Evolutionary conservation across 2,888 invertebrate genomes (phyloP).

Genomic region (Lithophane socia): DNA sequence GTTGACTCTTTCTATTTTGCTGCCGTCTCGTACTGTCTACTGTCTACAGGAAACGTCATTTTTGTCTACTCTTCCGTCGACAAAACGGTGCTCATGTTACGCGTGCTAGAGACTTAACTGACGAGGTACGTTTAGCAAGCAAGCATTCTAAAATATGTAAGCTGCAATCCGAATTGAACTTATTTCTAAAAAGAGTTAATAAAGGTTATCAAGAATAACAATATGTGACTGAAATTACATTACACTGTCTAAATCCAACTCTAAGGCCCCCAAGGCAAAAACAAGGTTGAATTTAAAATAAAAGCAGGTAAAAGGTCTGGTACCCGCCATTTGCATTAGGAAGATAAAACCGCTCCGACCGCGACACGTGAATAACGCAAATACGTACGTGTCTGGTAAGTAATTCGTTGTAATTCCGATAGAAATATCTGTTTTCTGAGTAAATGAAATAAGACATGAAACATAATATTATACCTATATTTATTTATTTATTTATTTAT

Average conservation of each 20-base stretch:
- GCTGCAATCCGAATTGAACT: not conserved
- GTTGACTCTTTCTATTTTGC: no score
- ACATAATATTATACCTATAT: not conserved
- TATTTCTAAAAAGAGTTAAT: not conserved
- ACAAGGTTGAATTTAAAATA: slow-evolving; percentile 22
- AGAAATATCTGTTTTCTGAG: not conserved
- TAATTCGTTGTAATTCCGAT: slow-evolving; percentile 5
- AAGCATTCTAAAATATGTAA: no score
- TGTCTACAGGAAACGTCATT: no score
- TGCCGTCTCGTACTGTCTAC: no score
- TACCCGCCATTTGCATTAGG: slow-evolving; percentile 26
- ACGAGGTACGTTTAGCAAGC: no score
- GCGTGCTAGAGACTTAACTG: no score
- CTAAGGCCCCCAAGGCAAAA: not conserved
- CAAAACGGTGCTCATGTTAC: no score
- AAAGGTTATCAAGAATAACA: not conserved
- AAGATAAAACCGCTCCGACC: slow-evolving; percentile 16
- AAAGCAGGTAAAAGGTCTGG: slow-evolving; percentile 1
- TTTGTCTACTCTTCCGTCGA: no score
- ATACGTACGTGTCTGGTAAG: not conserved
- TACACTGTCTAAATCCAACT: not conserved
- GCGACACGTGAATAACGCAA: slow-evolving; percentile 18
- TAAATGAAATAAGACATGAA: not conserved
- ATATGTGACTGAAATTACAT: not conserved
- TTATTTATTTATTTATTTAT: no score